phyloP scores from a whole-genome alignment of 2,797 vertebrate species.

The Rhinatrema bivittatum region DNA sequence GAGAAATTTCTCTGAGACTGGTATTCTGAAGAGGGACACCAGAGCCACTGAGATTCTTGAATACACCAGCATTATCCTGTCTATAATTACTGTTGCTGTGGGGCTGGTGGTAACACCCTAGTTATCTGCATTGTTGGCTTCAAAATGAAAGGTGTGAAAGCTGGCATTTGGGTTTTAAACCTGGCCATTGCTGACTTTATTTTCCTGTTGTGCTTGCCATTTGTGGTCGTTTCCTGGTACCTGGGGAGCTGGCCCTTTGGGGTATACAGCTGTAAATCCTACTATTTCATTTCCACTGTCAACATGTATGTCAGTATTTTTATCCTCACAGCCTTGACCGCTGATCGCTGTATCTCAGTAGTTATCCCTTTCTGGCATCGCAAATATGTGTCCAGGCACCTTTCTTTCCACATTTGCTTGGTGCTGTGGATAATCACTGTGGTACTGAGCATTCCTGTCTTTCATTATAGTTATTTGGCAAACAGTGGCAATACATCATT shows the following conservation, averaged over 20 bases:
- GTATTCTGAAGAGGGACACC: too few species aligned
- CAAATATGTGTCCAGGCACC: neutral
- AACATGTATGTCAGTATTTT: slow-evolving; percentile 7
- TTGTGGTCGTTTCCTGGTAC: neutral
- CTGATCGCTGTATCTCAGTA: neutral
- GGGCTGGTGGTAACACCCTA: neutral
- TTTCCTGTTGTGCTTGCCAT: neutral
- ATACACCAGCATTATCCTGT: neutral
- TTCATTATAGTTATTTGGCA: too few species aligned
- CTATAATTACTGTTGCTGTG: neutral
- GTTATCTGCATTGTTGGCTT: slow-evolving; percentile 2
- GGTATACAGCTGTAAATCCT: neutral
- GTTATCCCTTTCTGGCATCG: slow-evolving; percentile 6
- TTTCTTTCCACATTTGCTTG: neutral
- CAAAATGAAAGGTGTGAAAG: neutral
- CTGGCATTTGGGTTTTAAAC: slow-evolving; percentile 6
- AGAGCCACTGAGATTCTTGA: neutral
- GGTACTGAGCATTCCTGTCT: too few species aligned
- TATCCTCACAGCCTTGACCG: neutral
- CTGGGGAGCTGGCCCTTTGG: neutral
- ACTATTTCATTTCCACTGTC: neutral
- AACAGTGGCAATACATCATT: too few species aligned
- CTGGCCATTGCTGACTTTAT: neutral
- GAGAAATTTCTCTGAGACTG: too few species aligned
- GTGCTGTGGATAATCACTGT: neutral